A percentile compares a stretch with the other conserved stretches of the same genome.
Evolutionary conservation across 2,797 vertebrate species (phyloP).

Genomic region (Sitta carolinensis): DNA sequence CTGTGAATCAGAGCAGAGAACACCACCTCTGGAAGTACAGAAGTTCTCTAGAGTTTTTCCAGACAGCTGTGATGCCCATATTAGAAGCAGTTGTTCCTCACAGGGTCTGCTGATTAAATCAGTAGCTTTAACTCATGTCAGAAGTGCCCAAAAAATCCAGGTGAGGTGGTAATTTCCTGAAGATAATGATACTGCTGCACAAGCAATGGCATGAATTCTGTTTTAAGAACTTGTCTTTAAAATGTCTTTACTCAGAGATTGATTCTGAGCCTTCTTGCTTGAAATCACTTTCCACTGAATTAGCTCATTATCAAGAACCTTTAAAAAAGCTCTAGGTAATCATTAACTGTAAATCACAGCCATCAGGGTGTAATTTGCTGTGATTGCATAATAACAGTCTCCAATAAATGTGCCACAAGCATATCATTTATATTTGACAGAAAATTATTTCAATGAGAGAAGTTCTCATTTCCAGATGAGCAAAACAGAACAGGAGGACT

Average conservation of each 20-base stretch:
- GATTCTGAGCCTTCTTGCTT: not conserved
- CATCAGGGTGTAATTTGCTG: conserved; percentile 24
- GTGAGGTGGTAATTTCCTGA: not conserved
- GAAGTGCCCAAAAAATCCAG: not conserved
- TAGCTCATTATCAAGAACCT: conserved; percentile 5
- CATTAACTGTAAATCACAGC: conserved; percentile 37
- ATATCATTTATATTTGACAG: not conserved
- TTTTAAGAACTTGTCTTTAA: not conserved
- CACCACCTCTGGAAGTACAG: not conserved
- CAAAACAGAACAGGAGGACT: not conserved
- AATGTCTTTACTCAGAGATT: not conserved
- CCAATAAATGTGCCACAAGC: conserved; percentile 18
- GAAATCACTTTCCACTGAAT: conserved; percentile 2
- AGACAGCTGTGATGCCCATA: not conserved
- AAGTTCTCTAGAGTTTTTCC: not conserved
- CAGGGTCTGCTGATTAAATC: not conserved
- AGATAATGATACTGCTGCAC: not conserved
- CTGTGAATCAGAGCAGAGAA: not conserved
- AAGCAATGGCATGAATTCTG: not conserved
- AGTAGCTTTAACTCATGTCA: not conserved
- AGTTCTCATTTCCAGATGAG: not conserved
- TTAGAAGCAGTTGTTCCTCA: not conserved
- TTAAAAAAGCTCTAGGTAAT: conserved; percentile 17
- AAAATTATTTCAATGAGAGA: not conserved
- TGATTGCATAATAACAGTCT: conserved; percentile 18